Evolutionary conservation across 2,113 vertebrate genomes (phyloP), one percentile per base, ranked within the genome.

Genomic region (Ictalurus punctatus): DNA sequence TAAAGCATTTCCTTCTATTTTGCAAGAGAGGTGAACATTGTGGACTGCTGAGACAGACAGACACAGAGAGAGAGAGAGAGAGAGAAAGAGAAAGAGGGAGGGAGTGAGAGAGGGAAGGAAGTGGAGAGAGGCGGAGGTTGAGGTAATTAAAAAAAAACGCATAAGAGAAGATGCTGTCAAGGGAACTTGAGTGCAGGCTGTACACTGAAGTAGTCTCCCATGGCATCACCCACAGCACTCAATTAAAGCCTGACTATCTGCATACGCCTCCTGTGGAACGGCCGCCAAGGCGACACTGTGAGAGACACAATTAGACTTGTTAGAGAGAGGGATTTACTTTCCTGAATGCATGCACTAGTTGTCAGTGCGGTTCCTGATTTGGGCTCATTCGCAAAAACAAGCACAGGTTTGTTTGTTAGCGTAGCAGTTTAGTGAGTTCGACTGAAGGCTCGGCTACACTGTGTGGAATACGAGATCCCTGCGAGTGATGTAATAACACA

Each of bases 101-200:
- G 10, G 37, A 84, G 48, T n/a, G 83, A 87, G 25, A 4, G 52
- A 37, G 8, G 19, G 21, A 65, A 65, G 88, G 76, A 79, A 83
- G 83, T 88, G 59, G 81, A 74, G 85, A 87, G 67, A 65, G 73
- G 85, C 81, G 76, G 85, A 10, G 81, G 88, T 81, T 91, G 86
- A 89, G 83, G 78, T 89, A 91, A 91, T 91, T 91, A 91, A 91
- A 91, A 87, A 91, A 87, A 83, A 89, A 87, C 54, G 88, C 90
- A 87, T 78, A 85, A 82, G 88, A 86, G 90, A 80, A 87, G 90
- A 85, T 87, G 85, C 90, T 87, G 90, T 91, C 90, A 85, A 19
- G 83, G 67, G 88, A 85, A 78, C 67, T 56, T 89, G 74, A 81
- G 84, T 87, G 85, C 86, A 54, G 85, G 37, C 63, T 89, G 44